Conservation (phyloP, 2,797 vertebrate genomes). For the Philypnodon macrostomus region DNA sequence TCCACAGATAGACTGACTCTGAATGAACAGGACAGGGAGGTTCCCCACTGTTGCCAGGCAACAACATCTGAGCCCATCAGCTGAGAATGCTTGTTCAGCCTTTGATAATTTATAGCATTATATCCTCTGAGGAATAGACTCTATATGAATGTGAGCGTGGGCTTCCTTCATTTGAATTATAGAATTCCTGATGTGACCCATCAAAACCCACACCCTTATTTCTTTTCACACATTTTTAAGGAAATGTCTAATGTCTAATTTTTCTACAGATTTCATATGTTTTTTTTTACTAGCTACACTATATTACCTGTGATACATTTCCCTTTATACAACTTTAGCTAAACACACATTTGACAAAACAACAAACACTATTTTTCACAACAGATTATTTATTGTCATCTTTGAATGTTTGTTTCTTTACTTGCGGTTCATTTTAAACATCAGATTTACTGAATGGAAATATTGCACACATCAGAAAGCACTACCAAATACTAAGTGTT, state of each 20-base stretch:
- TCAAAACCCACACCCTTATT: no score
- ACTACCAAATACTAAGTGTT: conserved; percentile 95
- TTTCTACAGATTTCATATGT: no score
- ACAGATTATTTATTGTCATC: conserved; percentile 93
- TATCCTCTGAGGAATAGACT: conserved; percentile 49
- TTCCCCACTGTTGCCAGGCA: conserved; percentile 68
- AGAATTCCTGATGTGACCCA: no score
- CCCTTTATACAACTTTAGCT: no score
- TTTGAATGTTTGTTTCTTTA: conserved; percentile 72
- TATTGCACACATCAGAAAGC: conserved; percentile 99
- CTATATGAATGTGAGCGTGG: conserved; percentile 2
- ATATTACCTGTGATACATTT: no score
- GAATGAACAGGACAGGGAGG: conserved; percentile 49
- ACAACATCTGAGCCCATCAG: conserved; percentile 69
- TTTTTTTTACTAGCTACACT: no score
- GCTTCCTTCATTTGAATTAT: conserved; percentile 11
- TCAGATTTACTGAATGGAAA: conserved; percentile 87
- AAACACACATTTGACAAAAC: not conserved
- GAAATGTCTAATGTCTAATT: no score
- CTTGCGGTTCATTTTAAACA: conserved; percentile 84
- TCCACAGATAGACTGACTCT: conserved; percentile 7
- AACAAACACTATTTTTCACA: conserved; percentile 67
- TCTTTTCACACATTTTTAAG: no score
- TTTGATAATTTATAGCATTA: no score
- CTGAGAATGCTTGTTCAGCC: conserved; percentile 62